Evolutionary conservation across 1,140 invertebrate genomes (phyloP), one percentile per base, ranked within the genome.

Genomic region (Coptotermes formosanus): DNA sequence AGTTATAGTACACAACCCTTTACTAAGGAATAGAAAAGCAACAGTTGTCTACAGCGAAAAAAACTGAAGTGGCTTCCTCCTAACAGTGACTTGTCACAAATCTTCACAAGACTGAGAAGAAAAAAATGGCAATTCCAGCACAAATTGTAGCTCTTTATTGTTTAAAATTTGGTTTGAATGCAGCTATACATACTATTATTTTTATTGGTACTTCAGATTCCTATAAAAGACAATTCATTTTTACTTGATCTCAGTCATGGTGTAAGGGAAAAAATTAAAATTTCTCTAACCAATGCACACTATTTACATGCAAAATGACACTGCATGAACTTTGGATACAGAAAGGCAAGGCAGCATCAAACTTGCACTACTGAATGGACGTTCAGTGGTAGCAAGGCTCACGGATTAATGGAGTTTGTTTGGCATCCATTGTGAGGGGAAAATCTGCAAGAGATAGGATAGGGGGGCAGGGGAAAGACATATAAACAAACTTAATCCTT

Each of bases 141-240:
- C 85, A 86, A 86, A 86, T 86, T 86, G 85, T 86, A 86, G 85
- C 85, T 86, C 85, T 86, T 86, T 86, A 86, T 86, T 86, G 75
- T 86, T 86, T 86, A 86, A 83, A 86, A 86, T 86, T 86, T 86
- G 85, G 85, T 86, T 86, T 86, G 55, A 86, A 82, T 86, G 85
- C 81, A 69, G 75, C n/a, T 86, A 86, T 75, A 83, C 48, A 86
- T 86, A 69, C 45, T 82, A 85, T 75, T 83, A 25, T 75, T 75
- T 86, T 64, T 86, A 25, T 75, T 81, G 81, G 69, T 86, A 86
- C 85, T 86, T 86, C 85, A 86, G 64, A 43, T 86, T 86, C 82
- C 85, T 86, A 86, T 86, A 86, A 86, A 86, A 86, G 85, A 64
- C 85, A 86, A 75, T 48, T 11, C 82, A 83, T 83, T 45, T 83